These are phyloP conservation scores for Mellilla xanthometata DNA, from an alignment of 2,888 invertebrate species.

Conservation along the genomic window DNA sequence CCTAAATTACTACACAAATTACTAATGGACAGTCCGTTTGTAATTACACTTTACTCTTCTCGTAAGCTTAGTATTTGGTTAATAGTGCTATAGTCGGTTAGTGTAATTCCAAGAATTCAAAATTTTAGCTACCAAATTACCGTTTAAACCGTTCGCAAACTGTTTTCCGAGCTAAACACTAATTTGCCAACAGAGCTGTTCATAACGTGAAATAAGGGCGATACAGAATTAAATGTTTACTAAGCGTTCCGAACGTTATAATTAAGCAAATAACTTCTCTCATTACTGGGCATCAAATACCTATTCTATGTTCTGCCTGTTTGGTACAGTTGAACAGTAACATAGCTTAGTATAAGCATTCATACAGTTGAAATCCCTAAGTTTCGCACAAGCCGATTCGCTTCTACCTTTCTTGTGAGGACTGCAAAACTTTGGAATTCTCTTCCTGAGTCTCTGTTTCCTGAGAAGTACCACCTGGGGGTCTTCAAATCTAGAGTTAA, in stretches of 20 bases:
- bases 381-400: too few species aligned
- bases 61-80: too few species aligned
- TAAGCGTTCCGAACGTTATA: slow-evolving; percentile 57
- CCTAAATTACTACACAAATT: too few species aligned
- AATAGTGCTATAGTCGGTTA: too few species aligned
- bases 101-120: not conserved
- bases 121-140: slow-evolving; percentile 2
- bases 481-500: too few species aligned
- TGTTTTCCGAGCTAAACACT: slow-evolving; percentile 6
- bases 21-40: too few species aligned
- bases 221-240: slow-evolving; percentile 48
- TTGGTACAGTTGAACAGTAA: slow-evolving; percentile 13
- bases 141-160: slow-evolving; percentile 2
- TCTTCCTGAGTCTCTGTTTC: too few species aligned
- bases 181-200: slow-evolving; percentile 19
- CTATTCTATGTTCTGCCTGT: slow-evolving; percentile 37
- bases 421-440: too few species aligned
- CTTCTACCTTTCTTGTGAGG: too few species aligned
- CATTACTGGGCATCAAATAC: slow-evolving; percentile 64
- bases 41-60: too few species aligned
- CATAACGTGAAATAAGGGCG: slow-evolving; percentile 29
- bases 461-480: too few species aligned
- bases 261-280: slow-evolving; percentile 70
- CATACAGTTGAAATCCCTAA: too few species aligned
- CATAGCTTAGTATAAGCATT: slow-evolving; percentile 18